Conservation (phyloP, 2,797 vertebrate species). For the Enteromius treurensis region DNA sequence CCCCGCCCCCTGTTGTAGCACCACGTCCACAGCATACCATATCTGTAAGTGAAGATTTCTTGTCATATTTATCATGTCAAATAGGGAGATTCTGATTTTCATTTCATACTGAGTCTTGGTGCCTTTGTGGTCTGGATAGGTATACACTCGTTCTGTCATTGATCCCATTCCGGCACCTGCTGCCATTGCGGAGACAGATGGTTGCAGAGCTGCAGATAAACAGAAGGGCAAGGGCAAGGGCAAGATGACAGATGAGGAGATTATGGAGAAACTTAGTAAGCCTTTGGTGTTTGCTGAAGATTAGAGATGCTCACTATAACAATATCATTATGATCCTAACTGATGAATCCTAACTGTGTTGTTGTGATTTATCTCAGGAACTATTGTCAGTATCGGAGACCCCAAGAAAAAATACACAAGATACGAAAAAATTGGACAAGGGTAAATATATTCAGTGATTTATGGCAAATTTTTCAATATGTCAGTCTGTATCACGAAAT, state of each 20-base stretch:
- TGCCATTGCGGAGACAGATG: conserved; percentile 76
- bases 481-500: background rate
- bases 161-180: conserved; percentile 87
- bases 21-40: conserved; percentile 95
- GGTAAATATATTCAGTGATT: conserved; percentile 79
- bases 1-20: conserved; percentile 90
- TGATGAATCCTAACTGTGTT: conserved; percentile 6
- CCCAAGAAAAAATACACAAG: conserved; percentile 98
- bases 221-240: conserved; percentile 88
- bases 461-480: background rate
- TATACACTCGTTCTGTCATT: conserved; percentile 94
- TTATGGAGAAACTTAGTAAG: conserved; percentile 97
- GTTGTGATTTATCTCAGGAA: conserved; percentile 71
- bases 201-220: conserved; percentile 82
- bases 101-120: background rate
- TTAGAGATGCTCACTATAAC: background rate
- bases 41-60: conserved; percentile 83
- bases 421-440: conserved; percentile 98
- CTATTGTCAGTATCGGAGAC: conserved; percentile 96
- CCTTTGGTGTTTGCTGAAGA: conserved; percentile 33
- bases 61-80: background rate
- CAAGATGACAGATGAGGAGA: conserved; percentile 98
- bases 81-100: background rate
- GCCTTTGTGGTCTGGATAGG: conserved; percentile 69
- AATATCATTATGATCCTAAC: background rate